Evolutionary conservation across 2,797 vertebrate species (phyloP).

Genomic region (Tauraco hartlaubi): DNA sequence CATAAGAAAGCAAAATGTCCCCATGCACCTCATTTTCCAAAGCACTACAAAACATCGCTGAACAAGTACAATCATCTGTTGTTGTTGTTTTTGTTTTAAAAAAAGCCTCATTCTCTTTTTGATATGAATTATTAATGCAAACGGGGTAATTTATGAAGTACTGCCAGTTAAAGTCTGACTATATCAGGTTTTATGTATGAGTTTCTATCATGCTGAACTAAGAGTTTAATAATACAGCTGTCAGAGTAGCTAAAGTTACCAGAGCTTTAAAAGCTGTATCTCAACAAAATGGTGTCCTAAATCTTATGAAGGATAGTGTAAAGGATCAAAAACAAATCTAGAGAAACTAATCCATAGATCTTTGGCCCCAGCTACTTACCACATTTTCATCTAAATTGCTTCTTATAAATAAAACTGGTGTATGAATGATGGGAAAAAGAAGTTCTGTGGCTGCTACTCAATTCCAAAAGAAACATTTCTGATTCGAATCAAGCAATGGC

Average conservation of each 20-base stretch:
- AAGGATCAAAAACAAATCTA: background rate
- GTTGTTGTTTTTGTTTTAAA: background rate
- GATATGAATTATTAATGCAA: conserved; percentile 24
- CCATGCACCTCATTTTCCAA: background rate
- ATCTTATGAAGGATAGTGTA: background rate
- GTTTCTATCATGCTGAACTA: conserved; percentile 16
- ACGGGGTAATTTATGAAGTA: conserved; percentile 10
- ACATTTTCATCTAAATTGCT: background rate
- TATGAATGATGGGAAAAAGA: background rate
- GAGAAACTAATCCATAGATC: background rate
- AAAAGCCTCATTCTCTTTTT: conserved; percentile 5
- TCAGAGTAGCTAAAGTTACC: conserved; percentile 31
- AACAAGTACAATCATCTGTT: background rate
- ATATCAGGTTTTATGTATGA: conserved; percentile 7
- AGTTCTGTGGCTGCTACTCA: background rate
- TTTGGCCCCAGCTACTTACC: background rate
- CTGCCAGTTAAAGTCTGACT: conserved; percentile 15
- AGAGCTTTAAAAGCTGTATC: conserved; percentile 22
- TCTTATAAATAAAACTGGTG: background rate
- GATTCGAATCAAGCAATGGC: background rate
- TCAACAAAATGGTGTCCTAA: background rate
- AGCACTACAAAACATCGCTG: background rate
- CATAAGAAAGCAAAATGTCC: background rate
- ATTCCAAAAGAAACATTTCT: background rate
- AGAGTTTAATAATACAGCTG: conserved; percentile 41